Evolutionary conservation across 2,113 vertebrate species (phyloP).

Genomic region (Clarias magur): DNA sequence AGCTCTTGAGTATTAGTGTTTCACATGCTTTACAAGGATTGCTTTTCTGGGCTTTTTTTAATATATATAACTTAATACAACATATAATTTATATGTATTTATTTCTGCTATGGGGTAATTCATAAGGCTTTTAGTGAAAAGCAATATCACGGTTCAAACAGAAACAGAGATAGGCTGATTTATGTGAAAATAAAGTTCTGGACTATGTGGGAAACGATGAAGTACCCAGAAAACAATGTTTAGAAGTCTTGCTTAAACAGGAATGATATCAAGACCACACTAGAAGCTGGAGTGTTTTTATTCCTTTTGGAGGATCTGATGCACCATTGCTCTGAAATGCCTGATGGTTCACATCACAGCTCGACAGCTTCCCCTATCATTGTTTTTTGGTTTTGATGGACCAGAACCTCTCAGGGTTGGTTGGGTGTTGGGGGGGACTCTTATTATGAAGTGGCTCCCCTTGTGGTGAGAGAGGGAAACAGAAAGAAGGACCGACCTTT

Average conservation of each 20-base stretch:
- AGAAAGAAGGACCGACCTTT: conserved; percentile 73
- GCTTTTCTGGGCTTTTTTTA: not conserved
- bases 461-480: conserved; percentile 66
- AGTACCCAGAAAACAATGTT: not conserved
- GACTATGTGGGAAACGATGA: not conserved
- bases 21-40: not conserved
- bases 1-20: not conserved
- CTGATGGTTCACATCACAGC: not conserved
- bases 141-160: not conserved
- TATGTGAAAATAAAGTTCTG: not conserved
- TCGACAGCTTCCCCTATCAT: not conserved
- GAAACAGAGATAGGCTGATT: not conserved
- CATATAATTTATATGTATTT: too few relatives aligned
- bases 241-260: not conserved
- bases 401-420: conserved; percentile 37
- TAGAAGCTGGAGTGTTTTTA: not conserved
- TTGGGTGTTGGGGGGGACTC: conserved; percentile 44
- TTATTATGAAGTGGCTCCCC: conserved; percentile 59
- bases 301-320: not conserved
- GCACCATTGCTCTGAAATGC: not conserved
- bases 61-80: too few relatives aligned
- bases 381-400: conserved; percentile 29
- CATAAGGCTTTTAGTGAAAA: not conserved
- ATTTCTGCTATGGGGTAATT: not conserved
- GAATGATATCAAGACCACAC: not conserved